Conservation (phyloP, 2,888 invertebrate species). For the Plutella xylostella region DNA sequence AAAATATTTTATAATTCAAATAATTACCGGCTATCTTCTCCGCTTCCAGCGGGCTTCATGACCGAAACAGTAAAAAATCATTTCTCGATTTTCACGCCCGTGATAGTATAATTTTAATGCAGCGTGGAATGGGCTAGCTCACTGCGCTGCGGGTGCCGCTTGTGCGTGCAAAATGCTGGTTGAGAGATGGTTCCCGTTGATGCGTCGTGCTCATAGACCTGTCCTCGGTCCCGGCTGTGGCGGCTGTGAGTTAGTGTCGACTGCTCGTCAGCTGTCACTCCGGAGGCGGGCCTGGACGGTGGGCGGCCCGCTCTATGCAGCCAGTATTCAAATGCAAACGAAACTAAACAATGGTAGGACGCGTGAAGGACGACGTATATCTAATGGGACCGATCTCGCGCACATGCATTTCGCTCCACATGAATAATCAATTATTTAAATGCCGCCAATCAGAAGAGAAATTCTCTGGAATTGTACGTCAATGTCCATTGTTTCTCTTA, state of each 20-base stretch:
- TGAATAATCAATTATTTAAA: slow-evolving; percentile 70
- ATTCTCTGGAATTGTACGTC: slow-evolving; percentile 41
- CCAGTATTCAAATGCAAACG: slow-evolving; percentile 63
- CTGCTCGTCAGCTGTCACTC: slow-evolving; percentile 32
- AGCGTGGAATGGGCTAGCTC: slow-evolving; percentile 33
- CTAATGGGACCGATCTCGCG: slow-evolving; percentile 56
- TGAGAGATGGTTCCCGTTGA: neutral
- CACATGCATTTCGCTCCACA: slow-evolving; percentile 59
- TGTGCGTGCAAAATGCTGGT: slow-evolving; percentile 9
- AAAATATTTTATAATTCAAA: slow-evolving; percentile 46
- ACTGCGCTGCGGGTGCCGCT: slow-evolving; percentile 17
- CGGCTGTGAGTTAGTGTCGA: too few relatives aligned
- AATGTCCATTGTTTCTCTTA: slow-evolving; percentile 32
- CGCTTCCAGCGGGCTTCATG: slow-evolving; percentile 31
- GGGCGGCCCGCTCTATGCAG: slow-evolving; percentile 47
- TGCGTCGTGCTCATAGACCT: neutral
- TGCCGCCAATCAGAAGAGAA: slow-evolving; percentile 49
- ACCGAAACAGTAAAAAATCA: slow-evolving; percentile 31
- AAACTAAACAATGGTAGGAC: slow-evolving; percentile 64
- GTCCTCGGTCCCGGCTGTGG: too few relatives aligned
- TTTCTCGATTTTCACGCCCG: slow-evolving; percentile 31
- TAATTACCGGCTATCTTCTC: slow-evolving; percentile 34
- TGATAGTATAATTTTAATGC: slow-evolving; percentile 32
- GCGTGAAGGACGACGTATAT: slow-evolving; percentile 67
- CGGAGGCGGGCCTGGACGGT: slow-evolving; percentile 42